Evolutionary conservation across 2,888 invertebrate species (phyloP).

Genomic region (Ochropleura leucogaster): DNA sequence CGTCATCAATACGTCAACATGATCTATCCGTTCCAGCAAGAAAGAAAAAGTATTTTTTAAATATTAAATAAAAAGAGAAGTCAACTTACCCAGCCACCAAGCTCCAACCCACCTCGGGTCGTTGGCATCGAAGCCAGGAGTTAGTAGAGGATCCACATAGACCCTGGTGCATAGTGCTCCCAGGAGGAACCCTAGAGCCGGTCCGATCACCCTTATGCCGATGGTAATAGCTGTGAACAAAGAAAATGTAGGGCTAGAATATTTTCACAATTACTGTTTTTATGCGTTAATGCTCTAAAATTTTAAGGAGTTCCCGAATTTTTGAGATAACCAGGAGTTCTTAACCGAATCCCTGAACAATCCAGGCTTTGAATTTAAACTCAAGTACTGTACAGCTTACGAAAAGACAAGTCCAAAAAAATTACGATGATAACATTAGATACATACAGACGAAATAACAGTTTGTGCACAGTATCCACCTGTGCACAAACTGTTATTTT

Average conservation of each 20-base stretch:
- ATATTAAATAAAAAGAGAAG: background rate
- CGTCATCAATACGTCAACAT: conserved; percentile 6
- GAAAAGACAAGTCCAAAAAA: background rate
- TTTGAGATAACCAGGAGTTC: background rate
- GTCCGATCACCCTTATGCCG: conserved; percentile 97
- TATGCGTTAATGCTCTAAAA: background rate
- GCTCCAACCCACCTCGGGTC: conserved; percentile 98
- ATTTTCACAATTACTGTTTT: background rate
- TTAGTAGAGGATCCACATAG: conserved; percentile 94
- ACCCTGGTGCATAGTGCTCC: conserved; percentile 97
- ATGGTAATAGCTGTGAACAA: conserved; percentile 95
- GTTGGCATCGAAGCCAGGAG: conserved; percentile 94
- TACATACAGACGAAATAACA: too few species aligned
- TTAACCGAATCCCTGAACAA: background rate
- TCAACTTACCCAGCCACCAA: conserved; percentile 97
- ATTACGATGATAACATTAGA: background rate
- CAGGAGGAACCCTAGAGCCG: conserved; percentile 96
- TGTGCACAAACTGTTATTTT: background rate
- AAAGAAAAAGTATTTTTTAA: background rate
- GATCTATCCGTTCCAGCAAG: background rate
- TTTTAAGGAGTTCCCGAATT: background rate
- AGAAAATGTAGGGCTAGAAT: conserved; percentile 38
- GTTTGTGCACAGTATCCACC: too few species aligned
- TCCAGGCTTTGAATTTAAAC: background rate
- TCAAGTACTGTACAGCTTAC: too few species aligned